A percentile compares a stretch with the other conserved stretches of the same genome.
These are phyloP conservation scores for Gallinago media DNA, from an alignment of 2,113 vertebrate genomes.

Conservation along the genomic window DNA sequence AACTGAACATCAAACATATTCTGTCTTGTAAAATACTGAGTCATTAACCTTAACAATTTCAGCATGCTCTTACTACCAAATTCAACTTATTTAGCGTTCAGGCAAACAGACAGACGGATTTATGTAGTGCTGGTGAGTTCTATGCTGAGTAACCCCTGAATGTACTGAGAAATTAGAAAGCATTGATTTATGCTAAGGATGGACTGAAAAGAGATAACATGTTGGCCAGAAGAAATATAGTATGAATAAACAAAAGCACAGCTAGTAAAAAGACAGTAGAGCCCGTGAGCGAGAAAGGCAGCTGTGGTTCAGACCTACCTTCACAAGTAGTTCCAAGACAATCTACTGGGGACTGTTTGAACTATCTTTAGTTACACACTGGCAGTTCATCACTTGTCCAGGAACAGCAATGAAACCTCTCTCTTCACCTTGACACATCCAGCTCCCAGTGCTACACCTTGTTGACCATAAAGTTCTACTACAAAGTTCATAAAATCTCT, in stretches of 20 bases:
- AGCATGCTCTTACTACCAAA: conserved; percentile 51
- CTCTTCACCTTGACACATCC: neutral
- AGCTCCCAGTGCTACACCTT: neutral
- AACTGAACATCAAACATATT: conserved; percentile 69
- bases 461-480: neutral
- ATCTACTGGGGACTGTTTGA: neutral
- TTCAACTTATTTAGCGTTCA: conserved; percentile 52
- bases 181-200: neutral
- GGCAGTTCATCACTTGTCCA: neutral
- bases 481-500: neutral
- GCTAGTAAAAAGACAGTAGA: neutral
- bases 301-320: neutral
- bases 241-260: neutral
- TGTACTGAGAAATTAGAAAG: conserved; percentile 39
- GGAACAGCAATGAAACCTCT: neutral
- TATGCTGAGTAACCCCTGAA: neutral
- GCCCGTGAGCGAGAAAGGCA: neutral
- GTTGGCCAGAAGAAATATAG: neutral
- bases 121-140: conserved; percentile 5
- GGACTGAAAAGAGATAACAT: neutral
- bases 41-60: conserved; percentile 78
- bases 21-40: conserved; percentile 69
- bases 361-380: neutral
- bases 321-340: neutral
- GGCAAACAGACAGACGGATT: conserved; percentile 51